phyloP scores from a whole-genome alignment of 2,888 invertebrate species.

The Ypsolopha scabrella region DNA sequence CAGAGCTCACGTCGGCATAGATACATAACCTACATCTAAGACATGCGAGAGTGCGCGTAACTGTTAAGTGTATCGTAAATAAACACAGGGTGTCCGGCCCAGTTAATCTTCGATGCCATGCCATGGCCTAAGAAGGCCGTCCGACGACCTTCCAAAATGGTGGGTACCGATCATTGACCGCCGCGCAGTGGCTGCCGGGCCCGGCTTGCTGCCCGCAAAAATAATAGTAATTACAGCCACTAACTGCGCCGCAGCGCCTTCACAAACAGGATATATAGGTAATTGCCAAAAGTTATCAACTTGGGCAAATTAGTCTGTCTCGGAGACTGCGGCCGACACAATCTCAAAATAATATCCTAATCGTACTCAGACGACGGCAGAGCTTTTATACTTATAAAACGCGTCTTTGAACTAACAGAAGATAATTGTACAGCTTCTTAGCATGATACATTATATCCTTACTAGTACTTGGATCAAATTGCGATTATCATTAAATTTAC shows the following conservation, averaged over 20 bases:
- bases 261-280: slow-evolving; percentile 4
- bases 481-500: too few relatives aligned
- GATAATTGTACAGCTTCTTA: too few relatives aligned
- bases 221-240: slow-evolving; percentile 3
- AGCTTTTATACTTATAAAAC: too few relatives aligned
- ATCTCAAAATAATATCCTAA: too few relatives aligned
- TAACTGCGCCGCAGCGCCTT: not conserved
- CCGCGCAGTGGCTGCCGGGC: slow-evolving; percentile 1
- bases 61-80: slow-evolving; percentile 54
- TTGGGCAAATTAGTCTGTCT: slow-evolving; percentile 14
- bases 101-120: slow-evolving; percentile 13
- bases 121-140: slow-evolving; percentile 58
- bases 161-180: slow-evolving; percentile 58
- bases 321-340: not conserved
- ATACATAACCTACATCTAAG: slow-evolving; percentile 57
- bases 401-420: too few relatives aligned
- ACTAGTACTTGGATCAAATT: too few relatives aligned
- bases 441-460: too few relatives aligned
- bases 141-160: slow-evolving; percentile 60
- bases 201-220: slow-evolving; percentile 8
- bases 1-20: slow-evolving; percentile 54
- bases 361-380: too few relatives aligned
- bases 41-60: slow-evolving; percentile 62
- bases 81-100: slow-evolving; percentile 54
- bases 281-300: slow-evolving; percentile 2